These are phyloP conservation scores for Hemicordylus capensis DNA, from an alignment of 2,113 vertebrate genomes.

Conservation along the genomic window DNA sequence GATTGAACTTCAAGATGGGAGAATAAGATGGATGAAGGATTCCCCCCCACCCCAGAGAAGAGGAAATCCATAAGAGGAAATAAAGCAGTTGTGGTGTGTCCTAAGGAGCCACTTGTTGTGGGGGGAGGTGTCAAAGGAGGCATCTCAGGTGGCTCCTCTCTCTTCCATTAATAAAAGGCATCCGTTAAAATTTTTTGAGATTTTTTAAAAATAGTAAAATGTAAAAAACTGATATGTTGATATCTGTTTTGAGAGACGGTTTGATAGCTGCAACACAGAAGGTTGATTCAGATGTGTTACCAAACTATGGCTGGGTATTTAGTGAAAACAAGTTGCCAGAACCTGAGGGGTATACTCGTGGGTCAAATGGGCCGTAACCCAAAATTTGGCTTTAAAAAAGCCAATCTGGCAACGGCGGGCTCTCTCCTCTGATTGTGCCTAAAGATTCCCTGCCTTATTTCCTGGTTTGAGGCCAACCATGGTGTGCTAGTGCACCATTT, in stretches of 20 bases:
- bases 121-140: too few relatives aligned
- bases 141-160: too few relatives aligned
- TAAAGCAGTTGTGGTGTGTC: too few relatives aligned
- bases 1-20: background rate
- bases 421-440: background rate
- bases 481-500: background rate
- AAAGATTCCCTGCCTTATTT: background rate
- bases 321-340: background rate
- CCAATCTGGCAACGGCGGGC: too few relatives aligned
- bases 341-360: too few relatives aligned
- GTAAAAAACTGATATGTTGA: background rate
- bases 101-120: too few relatives aligned
- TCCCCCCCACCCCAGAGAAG: background rate
- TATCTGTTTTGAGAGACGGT: background rate
- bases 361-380: too few relatives aligned
- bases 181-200: too few relatives aligned
- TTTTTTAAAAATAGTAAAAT: too few relatives aligned
- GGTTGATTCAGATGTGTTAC: too few relatives aligned
- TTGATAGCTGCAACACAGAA: background rate
- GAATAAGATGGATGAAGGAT: background rate
- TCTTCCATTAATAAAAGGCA: too few relatives aligned
- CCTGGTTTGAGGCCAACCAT: background rate
- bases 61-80: background rate
- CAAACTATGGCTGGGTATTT: background rate
- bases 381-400: too few relatives aligned